Evolutionary conservation across 1,140 invertebrate species (phyloP), one percentile per base, ranked within the genome.

Genomic region (Probaryconus sp.): DNA sequence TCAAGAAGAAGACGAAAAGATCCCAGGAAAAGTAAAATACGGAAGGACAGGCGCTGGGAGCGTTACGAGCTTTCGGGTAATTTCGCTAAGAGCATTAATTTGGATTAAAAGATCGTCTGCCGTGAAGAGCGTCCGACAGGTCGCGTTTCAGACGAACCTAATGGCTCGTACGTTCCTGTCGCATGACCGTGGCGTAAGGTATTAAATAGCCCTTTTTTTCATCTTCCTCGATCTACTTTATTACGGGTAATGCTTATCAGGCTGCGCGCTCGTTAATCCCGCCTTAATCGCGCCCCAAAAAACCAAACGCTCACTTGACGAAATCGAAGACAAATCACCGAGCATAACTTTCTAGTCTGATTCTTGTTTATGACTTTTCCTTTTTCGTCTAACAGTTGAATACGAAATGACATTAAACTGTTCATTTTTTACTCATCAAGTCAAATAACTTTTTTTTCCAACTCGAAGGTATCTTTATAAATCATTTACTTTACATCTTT

Each of bases 41-140:
- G 53, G 55, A 73, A 50, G 63, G 72, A 55, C 65, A 63, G 47
- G 45, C 40, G 45, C 16, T 73, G 38, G 14, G 37, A 56, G 67
- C 53, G 75, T 79, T 79, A 73, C 73, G 51, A 79, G 78, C 79
- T 81, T 78, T 81, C 77, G 75, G 75, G 77, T 80, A 83, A 84
- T 84, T 83, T 82, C 77, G 79, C 76, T 82, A 81, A 83, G 81
- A 83, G 81, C 81, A 84, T 83, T 84, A 84, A 82, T 84, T 84
- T 81, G 77, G 81, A 84, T 84, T 83, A 82, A 83, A 84, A 83
- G 81, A 82, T 84, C 76, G 78, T 79, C 76, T 61, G 60, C 63
- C 61, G 63, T 35, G 55, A 78, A 77, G 71, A 79, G 61, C 55
- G 56, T 56, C 61, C 67, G 78, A 77, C 71, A 77, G 67, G 76